Evolutionary conservation across 1,140 invertebrate species (phyloP), one percentile per base, ranked within the genome.

Genomic region (Bemisia tabaci): DNA sequence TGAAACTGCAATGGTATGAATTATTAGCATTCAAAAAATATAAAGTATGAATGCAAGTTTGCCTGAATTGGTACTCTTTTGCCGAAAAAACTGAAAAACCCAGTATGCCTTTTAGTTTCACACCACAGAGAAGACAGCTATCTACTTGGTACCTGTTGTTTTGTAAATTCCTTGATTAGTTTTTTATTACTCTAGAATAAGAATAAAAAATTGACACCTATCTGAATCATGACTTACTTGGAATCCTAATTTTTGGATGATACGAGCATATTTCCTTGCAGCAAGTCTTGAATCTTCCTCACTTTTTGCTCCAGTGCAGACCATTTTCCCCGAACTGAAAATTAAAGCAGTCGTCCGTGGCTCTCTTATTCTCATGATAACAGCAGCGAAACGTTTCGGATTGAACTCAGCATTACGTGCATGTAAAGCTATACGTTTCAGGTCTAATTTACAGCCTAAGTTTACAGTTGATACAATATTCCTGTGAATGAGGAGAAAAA

Each of bases 391-490:
- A 77, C 97, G 88, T 80, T 99, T 99, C 26, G 97, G 97, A 81
- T 99, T 99, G 74, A 99, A 99, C 79, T 99, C 97, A 17, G 97
- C 97, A 83, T 99, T 99, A 78, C 97, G 86, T 0, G 97, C 97
- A 79, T 98, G 95, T 1, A 99, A 80, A 0, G 97, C 97, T 73
- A 99, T 99, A 79, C 95, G 97, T 75, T 97, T 97, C 48, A 97
- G 80, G 76, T 97, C 94, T 72, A 98, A 79, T 80, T 94, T 95
- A 75, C 95, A 98, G 73, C 89, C 94, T 65, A 99, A 80, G 79
- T 97, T 98, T 0, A 99, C 95, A 61, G 96, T 99, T 58, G 95
- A 97, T 0, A 99, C 96, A 74, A 99, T 95, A 76, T 96, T 95
- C 75, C 90, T 92, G 76, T 69, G 83, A 66, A 60, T 60, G 33